These are phyloP conservation scores for Sitophilus oryzae DNA, from an alignment of 1,140 invertebrate species.

Conservation along the genomic window DNA sequence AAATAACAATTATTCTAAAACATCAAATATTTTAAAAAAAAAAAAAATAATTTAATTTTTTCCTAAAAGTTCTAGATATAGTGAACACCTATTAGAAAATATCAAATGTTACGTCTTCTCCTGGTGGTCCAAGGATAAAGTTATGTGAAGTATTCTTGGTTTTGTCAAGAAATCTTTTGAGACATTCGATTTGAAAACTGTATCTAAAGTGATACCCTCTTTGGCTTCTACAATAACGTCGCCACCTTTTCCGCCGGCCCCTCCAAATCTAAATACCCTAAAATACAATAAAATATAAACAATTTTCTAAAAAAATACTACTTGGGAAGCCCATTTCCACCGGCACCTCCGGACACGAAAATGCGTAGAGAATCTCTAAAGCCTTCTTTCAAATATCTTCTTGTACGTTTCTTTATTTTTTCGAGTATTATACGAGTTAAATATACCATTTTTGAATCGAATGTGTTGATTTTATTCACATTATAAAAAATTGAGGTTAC, in stretches of 20 bases:
- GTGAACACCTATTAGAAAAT: no score
- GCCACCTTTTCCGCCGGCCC: slow-evolving; percentile 80
- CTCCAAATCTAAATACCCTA: slow-evolving; percentile 64
- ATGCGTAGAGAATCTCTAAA: slow-evolving; percentile 72
- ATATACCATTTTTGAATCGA: slow-evolving; percentile 48
- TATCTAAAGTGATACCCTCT: slow-evolving; percentile 54
- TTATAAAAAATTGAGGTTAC: no score
- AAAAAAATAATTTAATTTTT: no score
- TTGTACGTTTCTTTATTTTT: slow-evolving; percentile 33
- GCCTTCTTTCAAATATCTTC: slow-evolving; percentile 45
- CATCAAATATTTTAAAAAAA: no score
- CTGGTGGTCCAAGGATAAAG: slow-evolving; percentile 68
- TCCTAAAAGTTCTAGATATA: no score
- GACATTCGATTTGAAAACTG: slow-evolving; percentile 49
- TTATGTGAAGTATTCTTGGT: slow-evolving; percentile 63
- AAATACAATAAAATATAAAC: not conserved
- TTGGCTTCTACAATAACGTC: slow-evolving; percentile 67
- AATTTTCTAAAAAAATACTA: slow-evolving; percentile 19
- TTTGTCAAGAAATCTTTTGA: slow-evolving; percentile 56
- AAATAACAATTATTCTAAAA: no score
- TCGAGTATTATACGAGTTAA: slow-evolving; percentile 34
- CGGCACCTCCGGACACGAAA: slow-evolving; percentile 67
- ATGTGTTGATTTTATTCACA: no score
- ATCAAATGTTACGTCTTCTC: slow-evolving; percentile 61
- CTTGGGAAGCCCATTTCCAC: slow-evolving; percentile 53